Conservation (phyloP, 2,888 invertebrate genomes). For the Marronus borbonicus region DNA sequence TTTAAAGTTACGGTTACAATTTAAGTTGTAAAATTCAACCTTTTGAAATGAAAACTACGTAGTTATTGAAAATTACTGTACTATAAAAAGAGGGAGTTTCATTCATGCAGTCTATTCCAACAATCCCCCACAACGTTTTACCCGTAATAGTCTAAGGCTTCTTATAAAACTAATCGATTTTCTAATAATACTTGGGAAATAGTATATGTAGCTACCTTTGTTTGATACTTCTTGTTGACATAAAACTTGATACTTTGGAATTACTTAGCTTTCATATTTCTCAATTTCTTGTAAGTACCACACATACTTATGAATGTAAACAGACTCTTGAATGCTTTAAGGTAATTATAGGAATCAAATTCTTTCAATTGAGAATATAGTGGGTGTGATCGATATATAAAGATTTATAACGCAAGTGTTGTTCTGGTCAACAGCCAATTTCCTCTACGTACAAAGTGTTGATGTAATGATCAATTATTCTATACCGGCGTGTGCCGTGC, state of each 20-base stretch:
- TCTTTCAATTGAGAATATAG: not conserved
- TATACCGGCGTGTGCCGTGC: not conserved
- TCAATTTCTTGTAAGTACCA: too few relatives aligned
- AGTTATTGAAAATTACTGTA: not conserved
- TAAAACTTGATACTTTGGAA: too few relatives aligned
- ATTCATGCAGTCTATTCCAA: slow-evolving; percentile 57
- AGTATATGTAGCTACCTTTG: not conserved
- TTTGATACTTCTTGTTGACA: not conserved
- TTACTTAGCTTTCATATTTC: too few relatives aligned
- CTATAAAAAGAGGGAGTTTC: slow-evolving; percentile 57
- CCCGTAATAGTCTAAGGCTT: slow-evolving; percentile 52
- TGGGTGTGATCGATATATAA: slow-evolving; percentile 1
- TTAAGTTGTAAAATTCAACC: not conserved
- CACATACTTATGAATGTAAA: too few relatives aligned
- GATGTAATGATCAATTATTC: not conserved
- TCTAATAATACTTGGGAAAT: not conserved
- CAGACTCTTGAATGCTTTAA: not conserved
- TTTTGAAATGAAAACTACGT: not conserved
- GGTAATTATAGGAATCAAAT: not conserved
- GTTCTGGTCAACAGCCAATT: too few relatives aligned
- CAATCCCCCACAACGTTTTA: slow-evolving; percentile 58
- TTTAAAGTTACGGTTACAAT: not conserved
- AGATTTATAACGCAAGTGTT: not conserved
- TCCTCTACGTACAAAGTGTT: not conserved
- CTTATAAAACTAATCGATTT: slow-evolving; percentile 51